Percentiles rank a stretch among this genome's conserved stretches.
phyloP scores from a whole-genome alignment of 1,140 invertebrate genomes.

The Hyposmocoma kahamanoa region DNA sequence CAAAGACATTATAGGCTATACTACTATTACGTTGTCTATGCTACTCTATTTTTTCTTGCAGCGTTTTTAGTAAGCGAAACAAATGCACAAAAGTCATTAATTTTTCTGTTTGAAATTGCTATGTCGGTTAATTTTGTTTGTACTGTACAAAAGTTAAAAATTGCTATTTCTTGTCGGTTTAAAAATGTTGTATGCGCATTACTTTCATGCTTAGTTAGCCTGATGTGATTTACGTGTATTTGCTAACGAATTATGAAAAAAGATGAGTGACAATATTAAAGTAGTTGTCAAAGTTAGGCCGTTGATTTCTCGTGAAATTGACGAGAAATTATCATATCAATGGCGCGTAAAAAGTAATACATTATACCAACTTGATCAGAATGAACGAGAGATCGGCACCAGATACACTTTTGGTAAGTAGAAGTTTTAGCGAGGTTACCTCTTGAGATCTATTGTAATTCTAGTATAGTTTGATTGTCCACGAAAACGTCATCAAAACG shows the following conservation, averaged over 20 bases:
- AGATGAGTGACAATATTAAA: constrained; percentile 78
- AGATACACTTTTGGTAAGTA: constrained; percentile 68
- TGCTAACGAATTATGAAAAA: constrained; percentile 13
- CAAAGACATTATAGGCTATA: too few species aligned
- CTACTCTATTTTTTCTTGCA: too few species aligned
- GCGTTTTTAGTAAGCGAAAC: too few species aligned
- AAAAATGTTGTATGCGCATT: constrained; percentile 10
- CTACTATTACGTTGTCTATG: too few species aligned
- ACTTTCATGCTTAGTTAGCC: constrained; percentile 1
- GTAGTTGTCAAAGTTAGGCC: constrained; percentile 85
- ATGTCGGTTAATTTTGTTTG: constrained; percentile 45
- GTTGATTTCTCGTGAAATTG: constrained; percentile 77
- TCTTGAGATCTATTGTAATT: constrained; percentile 14
- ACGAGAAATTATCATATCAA: constrained; percentile 74
- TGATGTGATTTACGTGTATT: constrained; percentile 6
- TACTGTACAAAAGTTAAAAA: constrained; percentile 9
- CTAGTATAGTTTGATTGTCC: constrained; percentile 3
- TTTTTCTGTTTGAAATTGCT: constrained; percentile 32
- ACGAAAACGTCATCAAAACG: constrained; percentile 19
- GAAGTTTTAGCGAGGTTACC: constrained; percentile 13
- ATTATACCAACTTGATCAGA: constrained; percentile 75
- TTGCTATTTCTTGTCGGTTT: neutral
- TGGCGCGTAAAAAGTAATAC: constrained; percentile 78
- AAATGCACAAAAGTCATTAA: too few species aligned
- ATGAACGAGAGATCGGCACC: constrained; percentile 45